phyloP scores from a whole-genome alignment of 2,113 vertebrate species.

The Eolophus roseicapilla region DNA sequence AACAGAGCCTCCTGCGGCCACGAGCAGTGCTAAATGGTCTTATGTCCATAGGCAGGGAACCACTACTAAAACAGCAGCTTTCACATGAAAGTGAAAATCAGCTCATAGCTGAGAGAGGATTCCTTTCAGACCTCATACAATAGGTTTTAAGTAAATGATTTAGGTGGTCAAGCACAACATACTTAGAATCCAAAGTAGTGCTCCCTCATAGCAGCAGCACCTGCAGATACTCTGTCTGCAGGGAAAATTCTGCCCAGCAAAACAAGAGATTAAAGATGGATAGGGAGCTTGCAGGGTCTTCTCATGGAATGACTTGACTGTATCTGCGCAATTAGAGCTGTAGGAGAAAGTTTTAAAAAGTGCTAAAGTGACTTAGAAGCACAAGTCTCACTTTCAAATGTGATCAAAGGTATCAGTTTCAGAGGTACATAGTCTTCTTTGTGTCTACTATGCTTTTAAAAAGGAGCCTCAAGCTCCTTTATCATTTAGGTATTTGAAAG shows the following conservation, averaged over 20 bases:
- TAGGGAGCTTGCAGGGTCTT: neutral
- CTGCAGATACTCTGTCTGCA: neutral
- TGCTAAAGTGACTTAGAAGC: slow-evolving; percentile 14
- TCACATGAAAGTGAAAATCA: neutral
- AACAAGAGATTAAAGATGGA: neutral
- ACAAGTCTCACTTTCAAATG: slow-evolving; percentile 6
- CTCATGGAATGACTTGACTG: slow-evolving; percentile 41
- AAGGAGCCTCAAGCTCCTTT: neutral
- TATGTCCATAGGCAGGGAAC: neutral
- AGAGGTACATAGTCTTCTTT: neutral
- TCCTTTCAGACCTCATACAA: neutral
- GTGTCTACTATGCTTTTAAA: neutral
- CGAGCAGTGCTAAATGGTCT: neutral
- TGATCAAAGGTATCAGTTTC: slow-evolving; percentile 18
- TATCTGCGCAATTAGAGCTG: neutral
- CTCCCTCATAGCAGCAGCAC: neutral
- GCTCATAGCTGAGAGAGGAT: neutral
- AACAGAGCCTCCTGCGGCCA: neutral
- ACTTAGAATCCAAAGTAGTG: neutral
- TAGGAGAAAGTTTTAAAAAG: slow-evolving; percentile 20
- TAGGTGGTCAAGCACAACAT: neutral
- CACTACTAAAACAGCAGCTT: neutral
- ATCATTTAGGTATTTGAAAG: slow-evolving; percentile 3
- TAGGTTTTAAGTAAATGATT: neutral
- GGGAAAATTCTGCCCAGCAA: slow-evolving; percentile 32